These are phyloP conservation scores for Standfussiana lucernea DNA, from an alignment of 2,888 invertebrate genomes.

Conservation along the genomic window DNA sequence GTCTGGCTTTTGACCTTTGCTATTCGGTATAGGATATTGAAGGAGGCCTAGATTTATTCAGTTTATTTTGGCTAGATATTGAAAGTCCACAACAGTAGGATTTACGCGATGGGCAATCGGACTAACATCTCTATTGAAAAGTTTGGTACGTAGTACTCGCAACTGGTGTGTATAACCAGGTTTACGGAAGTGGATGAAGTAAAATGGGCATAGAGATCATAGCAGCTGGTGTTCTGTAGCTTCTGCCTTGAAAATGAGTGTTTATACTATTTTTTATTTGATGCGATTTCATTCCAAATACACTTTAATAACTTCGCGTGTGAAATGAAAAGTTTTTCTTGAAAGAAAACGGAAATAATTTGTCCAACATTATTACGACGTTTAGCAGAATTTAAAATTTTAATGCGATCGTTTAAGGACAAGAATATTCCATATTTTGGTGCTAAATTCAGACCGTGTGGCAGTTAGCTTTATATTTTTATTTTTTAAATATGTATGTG, in stretches of 20 bases:
- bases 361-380: slow-evolving; percentile 14
- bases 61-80: not conserved
- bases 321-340: slow-evolving; percentile 20
- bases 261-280: no score
- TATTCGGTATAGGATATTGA: not conserved
- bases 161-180: not conserved
- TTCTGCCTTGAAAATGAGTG: no score
- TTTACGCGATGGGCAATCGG: not conserved
- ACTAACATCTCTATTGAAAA: not conserved
- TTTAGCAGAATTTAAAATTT: slow-evolving; percentile 6
- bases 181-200: no score
- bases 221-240: not conserved
- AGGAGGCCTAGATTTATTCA: not conserved
- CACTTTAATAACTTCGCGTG: not conserved
- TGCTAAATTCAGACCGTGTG: not conserved
- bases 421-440: not conserved
- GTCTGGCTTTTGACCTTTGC: slow-evolving; percentile 12
- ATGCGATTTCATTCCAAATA: not conserved
- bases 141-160: not conserved
- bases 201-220: no score
- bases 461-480: no score
- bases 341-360: slow-evolving; percentile 43
- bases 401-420: slow-evolving; percentile 2
- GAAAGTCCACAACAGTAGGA: not conserved
- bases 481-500: no score